Conservation (phyloP, 2,113 vertebrate genomes). For the Prionailurus bengalensis region DNA sequence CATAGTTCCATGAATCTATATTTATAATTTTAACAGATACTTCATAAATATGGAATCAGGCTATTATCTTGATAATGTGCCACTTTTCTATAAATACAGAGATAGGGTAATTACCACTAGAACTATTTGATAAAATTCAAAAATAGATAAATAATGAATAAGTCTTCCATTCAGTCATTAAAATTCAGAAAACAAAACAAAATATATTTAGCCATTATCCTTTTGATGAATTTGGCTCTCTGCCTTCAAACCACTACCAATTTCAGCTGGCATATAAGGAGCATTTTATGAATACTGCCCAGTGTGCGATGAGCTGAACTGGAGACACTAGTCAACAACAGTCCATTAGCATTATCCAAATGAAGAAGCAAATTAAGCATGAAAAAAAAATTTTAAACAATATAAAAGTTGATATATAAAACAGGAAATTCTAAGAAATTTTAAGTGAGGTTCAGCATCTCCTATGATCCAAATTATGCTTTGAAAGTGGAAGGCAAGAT, state of each 20-base stretch:
- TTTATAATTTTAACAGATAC: constrained; percentile 88
- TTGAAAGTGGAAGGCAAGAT: not conserved
- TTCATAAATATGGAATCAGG: constrained; percentile 89
- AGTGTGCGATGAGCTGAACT: constrained; percentile 85
- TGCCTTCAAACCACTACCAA: constrained; percentile 89
- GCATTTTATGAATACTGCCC: constrained; percentile 86
- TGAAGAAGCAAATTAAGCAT: constrained; percentile 86
- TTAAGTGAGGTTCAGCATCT: constrained; percentile 42
- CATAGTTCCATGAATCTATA: constrained; percentile 85
- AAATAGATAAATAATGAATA: constrained; percentile 91
- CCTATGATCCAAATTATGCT: not conserved
- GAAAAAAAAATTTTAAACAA: constrained; percentile 74
- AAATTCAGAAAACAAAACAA: constrained; percentile 86
- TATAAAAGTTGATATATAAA: constrained; percentile 81
- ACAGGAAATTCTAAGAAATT: constrained; percentile 73
- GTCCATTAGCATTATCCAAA: constrained; percentile 86
- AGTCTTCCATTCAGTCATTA: constrained; percentile 88
- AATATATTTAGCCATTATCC: constrained; percentile 90
- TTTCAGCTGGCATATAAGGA: constrained; percentile 87
- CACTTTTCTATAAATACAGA: constrained; percentile 90
- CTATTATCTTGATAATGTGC: constrained; percentile 87
- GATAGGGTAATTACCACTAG: constrained; percentile 87
- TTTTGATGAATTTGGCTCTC: constrained; percentile 89
- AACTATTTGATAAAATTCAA: constrained; percentile 89
- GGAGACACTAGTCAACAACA: constrained; percentile 86